Base-by-base conservation (phyloP, 2,797 vertebrate genomes). In the Crenichthys baileyi region DNA sequence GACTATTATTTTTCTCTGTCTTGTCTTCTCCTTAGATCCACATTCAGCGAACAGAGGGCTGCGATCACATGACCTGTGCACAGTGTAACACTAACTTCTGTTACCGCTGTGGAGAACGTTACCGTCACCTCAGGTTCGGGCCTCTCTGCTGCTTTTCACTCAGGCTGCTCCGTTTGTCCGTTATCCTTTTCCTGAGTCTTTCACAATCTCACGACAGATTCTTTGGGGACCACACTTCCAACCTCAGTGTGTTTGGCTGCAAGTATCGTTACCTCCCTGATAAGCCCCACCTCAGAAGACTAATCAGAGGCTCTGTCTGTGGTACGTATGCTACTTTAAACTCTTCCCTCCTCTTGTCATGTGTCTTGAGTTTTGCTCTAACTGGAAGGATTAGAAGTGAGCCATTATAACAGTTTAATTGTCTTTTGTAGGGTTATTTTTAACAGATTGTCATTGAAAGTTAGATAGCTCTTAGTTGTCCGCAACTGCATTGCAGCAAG, bases 81-180 rank as follows among this genome's bases (percentile, higher is more conserved):
- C 98, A 99, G 80, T 99, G 98, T 83, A 98, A 97, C 96, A 99
- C 98, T 83, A 99, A 99, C 92, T 99, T 99, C 95, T 99, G 98
- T 92, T 99, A 99, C 89, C 98, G 98, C 79, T 99, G 98, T 71
- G 98, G 98, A 72, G 98, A 99, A 89, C 96, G 96, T 87, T 99
- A 99, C 91, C 94, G 97, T 60, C 98, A 99, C 90, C 95, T 99
- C 75, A 96, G 98, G 83, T 95, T 3, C 3, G 68, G 36, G 16
- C 39, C 36, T 16, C 26, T 70, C n/a, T 2, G 0, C 15, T 72
- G 7, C 44, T 72, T 29, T 24, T 70, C 22, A 4, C 18, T 72
- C 31, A 8, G 46, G 26, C 29, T 73, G 6, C 29, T 75, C 4
- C 2, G 1, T 63, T 55, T 68, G 22, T 6, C 41, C 22, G 20